A percentile compares a stretch with the other conserved stretches of the same genome.
Conservation (phyloP, 2,113 vertebrate genomes). For the Myxocyprinus asiaticus region DNA sequence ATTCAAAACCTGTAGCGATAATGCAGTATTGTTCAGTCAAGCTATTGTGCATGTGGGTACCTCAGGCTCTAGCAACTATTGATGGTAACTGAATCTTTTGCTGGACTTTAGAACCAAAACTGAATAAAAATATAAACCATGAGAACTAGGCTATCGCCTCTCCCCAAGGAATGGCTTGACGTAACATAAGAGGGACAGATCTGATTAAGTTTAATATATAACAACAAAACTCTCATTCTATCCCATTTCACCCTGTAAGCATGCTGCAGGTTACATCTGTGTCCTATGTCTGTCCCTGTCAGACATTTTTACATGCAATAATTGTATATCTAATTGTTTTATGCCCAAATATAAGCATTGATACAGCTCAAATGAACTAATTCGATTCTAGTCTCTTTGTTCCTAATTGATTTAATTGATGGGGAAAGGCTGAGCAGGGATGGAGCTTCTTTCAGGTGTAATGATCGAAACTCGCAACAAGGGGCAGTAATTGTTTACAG, state of each 20-base stretch:
- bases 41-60: slow-evolving; percentile 57
- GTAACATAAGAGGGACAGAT: slow-evolving; percentile 61
- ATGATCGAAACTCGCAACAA: not conserved
- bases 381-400: too few species aligned
- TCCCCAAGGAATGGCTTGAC: slow-evolving; percentile 54
- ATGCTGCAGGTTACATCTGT: not conserved
- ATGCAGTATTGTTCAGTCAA: slow-evolving; percentile 56
- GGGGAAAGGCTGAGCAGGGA: too few species aligned
- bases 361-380: too few species aligned
- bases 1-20: slow-evolving; percentile 55
- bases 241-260: not conserved
- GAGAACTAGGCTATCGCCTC: slow-evolving; percentile 71
- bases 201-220: slow-evolving; percentile 45
- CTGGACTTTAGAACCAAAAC: not conserved
- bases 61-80: slow-evolving; percentile 39
- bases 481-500: not conserved
- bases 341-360: not conserved
- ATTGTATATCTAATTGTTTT: not conserved
- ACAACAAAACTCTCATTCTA: slow-evolving; percentile 1
- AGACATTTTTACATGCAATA: not conserved
- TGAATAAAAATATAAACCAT: slow-evolving; percentile 72
- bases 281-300: not conserved
- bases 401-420: too few species aligned
- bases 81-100: slow-evolving; percentile 64
- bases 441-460: not conserved